Conservation (phyloP, 2,113 vertebrate genomes). For the Ranitomeya variabilis region DNA sequence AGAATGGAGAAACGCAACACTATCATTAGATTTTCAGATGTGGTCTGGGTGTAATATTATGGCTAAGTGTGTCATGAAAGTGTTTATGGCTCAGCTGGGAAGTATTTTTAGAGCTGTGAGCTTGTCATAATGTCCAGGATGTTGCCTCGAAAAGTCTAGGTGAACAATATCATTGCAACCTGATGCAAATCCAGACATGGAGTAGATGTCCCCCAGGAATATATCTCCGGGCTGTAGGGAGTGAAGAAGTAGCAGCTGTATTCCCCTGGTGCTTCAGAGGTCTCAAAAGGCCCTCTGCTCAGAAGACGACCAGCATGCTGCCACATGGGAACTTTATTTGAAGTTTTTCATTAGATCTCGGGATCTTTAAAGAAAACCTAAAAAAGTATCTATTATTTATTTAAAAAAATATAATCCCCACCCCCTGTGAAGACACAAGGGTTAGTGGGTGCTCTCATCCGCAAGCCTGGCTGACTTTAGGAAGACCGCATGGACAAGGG, state of each 20-base stretch:
- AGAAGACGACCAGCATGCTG: not conserved
- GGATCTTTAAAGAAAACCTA: not conserved
- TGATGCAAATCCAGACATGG: not conserved
- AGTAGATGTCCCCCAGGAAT: not conserved
- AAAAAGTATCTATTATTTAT: too few species aligned
- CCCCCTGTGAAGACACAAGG: too few species aligned
- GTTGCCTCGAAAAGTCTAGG: slow-evolving; percentile 7
- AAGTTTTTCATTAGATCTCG: not conserved
- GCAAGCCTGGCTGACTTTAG: too few species aligned
- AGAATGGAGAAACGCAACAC: slow-evolving; percentile 48
- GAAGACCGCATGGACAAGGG: too few species aligned
- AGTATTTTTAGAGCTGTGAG: slow-evolving; percentile 55
- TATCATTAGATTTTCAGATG: slow-evolving; percentile 56
- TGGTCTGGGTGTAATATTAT: slow-evolving; percentile 54
- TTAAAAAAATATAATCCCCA: too few species aligned
- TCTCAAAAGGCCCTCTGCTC: not conserved
- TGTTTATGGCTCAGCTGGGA: slow-evolving; percentile 46
- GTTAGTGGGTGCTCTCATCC: too few species aligned
- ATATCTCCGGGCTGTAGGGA: not conserved
- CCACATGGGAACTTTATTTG: not conserved
- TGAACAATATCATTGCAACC: not conserved
- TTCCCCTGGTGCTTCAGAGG: not conserved
- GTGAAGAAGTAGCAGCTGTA: not conserved
- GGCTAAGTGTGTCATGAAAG: slow-evolving; percentile 58
- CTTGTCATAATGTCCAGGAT: slow-evolving; percentile 2